Base-by-base conservation (phyloP, 2,797 vertebrate species). In the Sparidentex hasta region DNA sequence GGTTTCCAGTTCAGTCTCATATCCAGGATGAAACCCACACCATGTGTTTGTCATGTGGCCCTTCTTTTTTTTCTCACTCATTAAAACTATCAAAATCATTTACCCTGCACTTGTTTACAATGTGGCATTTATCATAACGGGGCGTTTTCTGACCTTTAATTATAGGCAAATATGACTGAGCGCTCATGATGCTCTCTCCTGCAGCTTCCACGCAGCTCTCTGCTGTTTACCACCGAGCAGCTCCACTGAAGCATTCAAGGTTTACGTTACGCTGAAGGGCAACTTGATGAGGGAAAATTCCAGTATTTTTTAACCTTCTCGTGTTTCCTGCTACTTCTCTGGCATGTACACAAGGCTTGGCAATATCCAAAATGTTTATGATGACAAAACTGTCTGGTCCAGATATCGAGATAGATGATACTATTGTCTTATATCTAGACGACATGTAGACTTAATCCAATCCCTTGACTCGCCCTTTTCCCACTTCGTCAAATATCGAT, bases 111-210 rank as follows among this genome's bases (percentile, higher is more conserved):
- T 77, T 87, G 68, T 80, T 84, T 76, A 70, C 38, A 11, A 59
- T 25, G 4, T 20, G 23, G 46, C 2, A n/a, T 21, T 73, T 65
- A 56, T 65, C 50, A 64, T 52, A 71, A 66, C 65, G 58, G 27
- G 38, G 38, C 21, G 67, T 69, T 52, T 59, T 68, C 16, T 80
- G 55, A 66, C 83, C 61, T 86, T 87, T 75, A 64, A 65, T 68
- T 46, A 68, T 12, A 14, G 61, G 48, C 56, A 75, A 79, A 44
- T 84, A 23, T 43, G n/a, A 63, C 41, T 16, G 55, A 62, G 41
- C 47, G 17, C 48, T 56, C 38, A 23, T 18, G 58, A 67, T 67
- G 55, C 65, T 70, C 73, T 70, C 73, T 74, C 18, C 6, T 46
- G 29, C 72, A 11, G 9, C 44, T 21, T 74, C 41, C 65, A 55